These are phyloP conservation scores for Hylaeus anthracinus DNA, from an alignment of 1,140 invertebrate genomes.

Conservation along the genomic window DNA sequence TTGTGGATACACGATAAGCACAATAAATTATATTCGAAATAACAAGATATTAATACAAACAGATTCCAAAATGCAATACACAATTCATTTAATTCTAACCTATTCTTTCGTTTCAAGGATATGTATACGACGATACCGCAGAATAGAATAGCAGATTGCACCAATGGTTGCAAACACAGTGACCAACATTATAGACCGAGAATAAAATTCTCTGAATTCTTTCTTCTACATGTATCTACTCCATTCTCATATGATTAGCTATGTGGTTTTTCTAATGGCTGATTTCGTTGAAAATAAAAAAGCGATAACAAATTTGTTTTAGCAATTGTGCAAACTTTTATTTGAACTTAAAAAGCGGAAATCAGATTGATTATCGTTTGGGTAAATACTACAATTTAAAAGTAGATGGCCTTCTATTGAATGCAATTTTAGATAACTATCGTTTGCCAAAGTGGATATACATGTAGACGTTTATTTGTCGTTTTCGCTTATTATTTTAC, in stretches of 20 bases:
- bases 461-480: no score
- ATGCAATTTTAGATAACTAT: no score
- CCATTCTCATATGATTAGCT: background rate
- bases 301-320: no score
- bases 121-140: background rate
- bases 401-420: no score
- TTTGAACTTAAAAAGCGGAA: no score
- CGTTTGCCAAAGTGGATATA: no score
- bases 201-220: background rate
- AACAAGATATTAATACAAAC: background rate
- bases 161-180: background rate
- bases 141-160: background rate
- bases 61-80: background rate
- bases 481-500: no score
- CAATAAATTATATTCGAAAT: background rate
- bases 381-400: no score
- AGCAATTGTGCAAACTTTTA: no score
- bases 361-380: no score
- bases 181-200: constrained; percentile 10
- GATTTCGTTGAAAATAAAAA: no score
- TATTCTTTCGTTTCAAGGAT: background rate
- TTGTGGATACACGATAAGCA: background rate
- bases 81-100: constrained; percentile 2
- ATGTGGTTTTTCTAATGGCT: background rate
- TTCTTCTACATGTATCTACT: background rate